Conservation (phyloP, 2,113 vertebrate genomes). For the Ictalurus punctatus region DNA sequence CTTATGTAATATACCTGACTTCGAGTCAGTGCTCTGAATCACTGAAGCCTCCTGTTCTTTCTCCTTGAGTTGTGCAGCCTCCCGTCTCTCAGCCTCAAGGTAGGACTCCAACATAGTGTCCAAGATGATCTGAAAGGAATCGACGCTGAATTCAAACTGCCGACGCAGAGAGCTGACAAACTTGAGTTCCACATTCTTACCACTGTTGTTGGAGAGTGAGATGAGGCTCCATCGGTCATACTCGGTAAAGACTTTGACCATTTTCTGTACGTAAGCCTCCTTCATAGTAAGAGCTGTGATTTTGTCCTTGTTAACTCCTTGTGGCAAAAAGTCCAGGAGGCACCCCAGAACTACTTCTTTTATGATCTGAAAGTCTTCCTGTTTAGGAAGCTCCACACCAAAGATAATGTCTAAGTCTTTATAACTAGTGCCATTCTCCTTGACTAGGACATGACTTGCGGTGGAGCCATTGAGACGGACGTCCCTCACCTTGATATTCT, state of each 20-base stretch:
- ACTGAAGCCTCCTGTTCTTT: conserved; percentile 47
- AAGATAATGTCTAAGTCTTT: conserved; percentile 98
- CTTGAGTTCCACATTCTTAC: conserved; percentile 95
- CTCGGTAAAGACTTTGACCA: conserved; percentile 92
- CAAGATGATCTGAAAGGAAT: conserved; percentile 95
- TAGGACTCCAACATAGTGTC: conserved; percentile 85
- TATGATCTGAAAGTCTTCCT: conserved; percentile 90
- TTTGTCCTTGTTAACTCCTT: conserved; percentile 89
- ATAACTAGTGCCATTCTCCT: conserved; percentile 86
- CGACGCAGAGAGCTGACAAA: conserved; percentile 87
- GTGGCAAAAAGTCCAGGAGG: conserved; percentile 76
- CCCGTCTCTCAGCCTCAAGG: conserved; percentile 68
- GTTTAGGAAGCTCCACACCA: conserved; percentile 84
- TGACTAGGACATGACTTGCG: conserved; percentile 90
- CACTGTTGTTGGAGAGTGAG: conserved; percentile 92
- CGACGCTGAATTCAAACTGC: conserved; percentile 97
- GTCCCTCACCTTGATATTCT: conserved; percentile 85
- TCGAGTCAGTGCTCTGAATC: conserved; percentile 44
- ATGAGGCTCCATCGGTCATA: conserved; percentile 96
- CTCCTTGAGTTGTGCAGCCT: conserved; percentile 52
- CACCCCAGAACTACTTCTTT: conserved; percentile 90
- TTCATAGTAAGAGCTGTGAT: conserved; percentile 91
- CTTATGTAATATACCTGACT: conserved; percentile 16
- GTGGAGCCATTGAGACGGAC: conserved; percentile 93
- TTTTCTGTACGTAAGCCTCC: conserved; percentile 95